Conservation (phyloP, 2,797 vertebrate species). For the Lepidocolaptes lacrymiger region DNA sequence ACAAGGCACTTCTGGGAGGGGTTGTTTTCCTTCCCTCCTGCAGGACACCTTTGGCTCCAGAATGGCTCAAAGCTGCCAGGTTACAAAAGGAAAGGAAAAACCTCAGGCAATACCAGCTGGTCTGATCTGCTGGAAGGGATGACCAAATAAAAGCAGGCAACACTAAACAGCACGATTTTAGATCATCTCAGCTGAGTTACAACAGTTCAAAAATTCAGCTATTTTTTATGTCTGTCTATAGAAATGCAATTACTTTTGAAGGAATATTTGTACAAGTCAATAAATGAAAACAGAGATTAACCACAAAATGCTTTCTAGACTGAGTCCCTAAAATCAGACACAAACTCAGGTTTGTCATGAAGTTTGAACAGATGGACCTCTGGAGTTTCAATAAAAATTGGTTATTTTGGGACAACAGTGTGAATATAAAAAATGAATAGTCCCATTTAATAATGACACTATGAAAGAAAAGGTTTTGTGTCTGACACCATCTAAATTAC, state of each 20-base stretch:
- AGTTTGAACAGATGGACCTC: neutral
- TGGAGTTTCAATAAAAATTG: neutral
- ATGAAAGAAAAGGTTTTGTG: neutral
- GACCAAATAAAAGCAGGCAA: neutral
- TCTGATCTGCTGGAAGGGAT: neutral
- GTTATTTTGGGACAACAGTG: neutral
- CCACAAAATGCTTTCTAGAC: neutral
- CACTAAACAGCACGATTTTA: neutral
- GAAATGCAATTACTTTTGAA: neutral
- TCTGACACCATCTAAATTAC: neutral
- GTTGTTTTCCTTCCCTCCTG: rapidly evolving
- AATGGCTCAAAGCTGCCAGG: neutral
- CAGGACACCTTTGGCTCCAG: neutral
- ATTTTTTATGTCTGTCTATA: neutral
- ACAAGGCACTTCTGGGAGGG: neutral
- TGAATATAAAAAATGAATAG: neutral
- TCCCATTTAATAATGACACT: neutral
- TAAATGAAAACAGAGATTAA: neutral
- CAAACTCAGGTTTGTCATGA: neutral
- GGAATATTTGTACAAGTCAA: neutral
- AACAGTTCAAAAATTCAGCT: neutral
- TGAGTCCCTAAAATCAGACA: neutral
- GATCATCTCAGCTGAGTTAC: neutral
- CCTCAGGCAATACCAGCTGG: neutral
- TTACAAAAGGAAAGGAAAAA: neutral